These are phyloP conservation scores for Stenopsyche tienmushanensis DNA, from an alignment of 1,140 invertebrate species.

Conservation along the genomic window DNA sequence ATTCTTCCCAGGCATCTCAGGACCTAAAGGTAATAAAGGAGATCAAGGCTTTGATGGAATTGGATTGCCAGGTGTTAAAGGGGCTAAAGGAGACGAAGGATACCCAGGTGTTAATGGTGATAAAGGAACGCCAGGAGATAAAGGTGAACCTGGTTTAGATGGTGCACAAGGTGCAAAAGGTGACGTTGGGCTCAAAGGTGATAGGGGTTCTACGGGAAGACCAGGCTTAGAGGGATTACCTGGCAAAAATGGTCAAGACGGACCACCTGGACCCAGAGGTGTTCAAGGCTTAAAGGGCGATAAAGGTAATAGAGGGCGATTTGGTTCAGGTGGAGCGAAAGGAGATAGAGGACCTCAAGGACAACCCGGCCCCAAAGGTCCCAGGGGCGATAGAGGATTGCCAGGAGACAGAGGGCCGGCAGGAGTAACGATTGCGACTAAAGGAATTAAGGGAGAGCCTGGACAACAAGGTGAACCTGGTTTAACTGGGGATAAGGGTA, in stretches of 20 bases:
- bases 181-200: conserved; percentile 42
- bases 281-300: conserved; percentile 64
- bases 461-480: conserved; percentile 62
- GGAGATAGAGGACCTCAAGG: conserved; percentile 63
- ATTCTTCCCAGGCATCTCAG: conserved; percentile 59
- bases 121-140: conserved; percentile 38
- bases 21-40: conserved; percentile 67
- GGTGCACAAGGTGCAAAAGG: conserved; percentile 44
- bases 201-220: conserved; percentile 42
- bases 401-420: conserved; percentile 69
- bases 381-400: conserved; percentile 54
- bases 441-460: conserved; percentile 71
- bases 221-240: conserved; percentile 46
- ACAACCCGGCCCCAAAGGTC: conserved; percentile 57
- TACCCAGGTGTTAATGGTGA: conserved; percentile 47
- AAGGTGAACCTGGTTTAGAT: conserved; percentile 42
- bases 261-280: conserved; percentile 56
- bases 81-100: conserved; percentile 54
- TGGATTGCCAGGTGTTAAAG: conserved; percentile 58
- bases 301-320: conserved; percentile 59
- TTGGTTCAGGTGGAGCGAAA: conserved; percentile 64
- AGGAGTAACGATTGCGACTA: conserved; percentile 64
- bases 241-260: conserved; percentile 52
- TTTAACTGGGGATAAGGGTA: conserved; percentile 58
- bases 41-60: conserved; percentile 61